These are phyloP conservation scores for Apaloderma vittatum DNA, from an alignment of 2,113 vertebrate species.

Conservation along the genomic window DNA sequence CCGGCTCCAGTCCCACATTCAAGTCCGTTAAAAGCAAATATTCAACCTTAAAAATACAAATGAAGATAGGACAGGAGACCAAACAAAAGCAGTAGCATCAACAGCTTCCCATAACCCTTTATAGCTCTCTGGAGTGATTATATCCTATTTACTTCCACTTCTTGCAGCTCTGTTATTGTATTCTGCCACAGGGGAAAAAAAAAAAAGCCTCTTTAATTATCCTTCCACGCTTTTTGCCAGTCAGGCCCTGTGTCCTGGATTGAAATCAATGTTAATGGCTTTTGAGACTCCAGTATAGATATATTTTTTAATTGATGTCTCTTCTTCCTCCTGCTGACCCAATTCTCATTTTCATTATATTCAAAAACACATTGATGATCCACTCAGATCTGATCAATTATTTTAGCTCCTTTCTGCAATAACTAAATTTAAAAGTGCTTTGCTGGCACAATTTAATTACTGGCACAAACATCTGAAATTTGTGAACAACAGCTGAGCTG, in stretches of 20 bases:
- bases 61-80: neutral
- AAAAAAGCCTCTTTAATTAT: conserved; percentile 4
- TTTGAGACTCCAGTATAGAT: conserved; percentile 52
- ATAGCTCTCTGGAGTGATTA: neutral
- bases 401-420: conserved; percentile 74
- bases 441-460: conserved; percentile 63
- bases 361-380: conserved; percentile 50
- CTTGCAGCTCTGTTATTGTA: neutral
- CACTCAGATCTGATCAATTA: conserved; percentile 62
- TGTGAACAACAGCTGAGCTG: conserved; percentile 44
- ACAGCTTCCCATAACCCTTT: neutral
- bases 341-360: conserved; percentile 67
- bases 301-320: conserved; percentile 73
- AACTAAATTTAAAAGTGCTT: conserved; percentile 65
- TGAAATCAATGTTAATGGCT: conserved; percentile 70
- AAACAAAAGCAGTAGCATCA: neutral
- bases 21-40: neutral
- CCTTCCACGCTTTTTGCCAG: conserved; percentile 18
- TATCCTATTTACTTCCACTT: conserved; percentile 7
- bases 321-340: conserved; percentile 40
- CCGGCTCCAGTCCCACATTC: neutral
- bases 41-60: neutral
- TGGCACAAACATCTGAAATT: conserved; percentile 60
- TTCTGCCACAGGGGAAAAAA: neutral
- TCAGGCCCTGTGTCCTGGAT: conserved; percentile 18